Percentiles rank a stretch among this genome's conserved stretches.
phyloP scores from a whole-genome alignment of 2,888 invertebrate species.

The Cataglyphis rosenhaueri region DNA sequence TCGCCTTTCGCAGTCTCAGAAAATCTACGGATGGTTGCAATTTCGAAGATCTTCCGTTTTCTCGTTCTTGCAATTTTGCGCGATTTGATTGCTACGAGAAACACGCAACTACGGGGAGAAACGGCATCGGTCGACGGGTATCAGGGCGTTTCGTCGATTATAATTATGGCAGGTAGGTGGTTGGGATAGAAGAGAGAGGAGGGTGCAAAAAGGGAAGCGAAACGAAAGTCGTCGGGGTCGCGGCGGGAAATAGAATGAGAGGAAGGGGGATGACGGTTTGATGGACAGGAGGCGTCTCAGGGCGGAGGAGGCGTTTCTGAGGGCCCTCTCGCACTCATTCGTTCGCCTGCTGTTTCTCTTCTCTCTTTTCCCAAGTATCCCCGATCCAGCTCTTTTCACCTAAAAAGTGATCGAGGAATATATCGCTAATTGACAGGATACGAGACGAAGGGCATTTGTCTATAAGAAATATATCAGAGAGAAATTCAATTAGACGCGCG shows the following conservation, averaged over 20 bases:
- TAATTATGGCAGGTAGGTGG: constrained; percentile 80
- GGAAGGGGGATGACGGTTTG: constrained; percentile 78
- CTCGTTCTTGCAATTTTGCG: constrained; percentile 16
- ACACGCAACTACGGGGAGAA: neutral
- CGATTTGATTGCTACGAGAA: constrained; percentile 5
- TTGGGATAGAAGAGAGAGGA: constrained; percentile 35
- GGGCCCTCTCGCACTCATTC: constrained; percentile 68
- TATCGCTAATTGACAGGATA: constrained; percentile 37
- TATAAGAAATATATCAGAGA: constrained; percentile 23
- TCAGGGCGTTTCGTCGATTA: constrained; percentile 76
- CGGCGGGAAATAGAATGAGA: constrained; percentile 76
- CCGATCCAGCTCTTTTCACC: constrained; percentile 44
- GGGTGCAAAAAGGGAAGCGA: constrained; percentile 57
- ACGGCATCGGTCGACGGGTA: constrained; percentile 21
- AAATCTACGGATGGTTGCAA: neutral
- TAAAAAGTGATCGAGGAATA: constrained; percentile 18
- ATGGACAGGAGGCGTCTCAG: constrained; percentile 83
- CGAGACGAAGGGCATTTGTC: neutral
- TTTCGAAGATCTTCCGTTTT: neutral
- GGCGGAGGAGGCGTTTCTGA: constrained; percentile 79
- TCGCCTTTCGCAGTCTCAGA: neutral
- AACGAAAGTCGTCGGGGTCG: constrained; percentile 66
- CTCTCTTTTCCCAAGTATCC: constrained; percentile 53
- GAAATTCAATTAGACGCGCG: constrained; percentile 6
- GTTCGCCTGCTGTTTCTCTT: constrained; percentile 75